A percentile compares a stretch with the other conserved stretches of the same genome.
Evolutionary conservation across 2,888 invertebrate genomes (phyloP).

Genomic region (Ditylenchus weischeri): DNA sequence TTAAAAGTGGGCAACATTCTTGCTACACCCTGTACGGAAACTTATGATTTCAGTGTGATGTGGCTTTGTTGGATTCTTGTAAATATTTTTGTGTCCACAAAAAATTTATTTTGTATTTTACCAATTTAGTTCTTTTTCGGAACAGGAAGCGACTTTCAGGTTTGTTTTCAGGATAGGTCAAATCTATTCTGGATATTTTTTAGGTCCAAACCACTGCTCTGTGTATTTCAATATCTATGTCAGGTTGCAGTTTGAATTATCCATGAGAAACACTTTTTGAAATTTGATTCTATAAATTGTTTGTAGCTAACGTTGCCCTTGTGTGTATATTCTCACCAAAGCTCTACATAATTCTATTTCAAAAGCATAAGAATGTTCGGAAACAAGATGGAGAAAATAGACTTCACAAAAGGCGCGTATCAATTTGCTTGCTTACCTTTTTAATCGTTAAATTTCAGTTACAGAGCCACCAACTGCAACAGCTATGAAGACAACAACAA

Average conservation of each 20-base stretch:
- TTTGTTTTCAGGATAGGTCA: slow-evolving; percentile 57
- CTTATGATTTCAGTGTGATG: slow-evolving; percentile 65
- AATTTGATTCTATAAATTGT: too few relatives aligned
- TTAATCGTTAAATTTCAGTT: slow-evolving; percentile 17
- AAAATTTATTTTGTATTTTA: too few relatives aligned
- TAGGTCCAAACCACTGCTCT: slow-evolving; percentile 72
- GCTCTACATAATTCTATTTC: slow-evolving; percentile 72
- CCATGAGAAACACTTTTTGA: too few relatives aligned
- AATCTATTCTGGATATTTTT: slow-evolving; percentile 6
- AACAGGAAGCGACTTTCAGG: slow-evolving; percentile 75
- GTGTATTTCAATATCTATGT: slow-evolving; percentile 71
- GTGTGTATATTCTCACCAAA: slow-evolving; percentile 73
- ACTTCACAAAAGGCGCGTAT: slow-evolving; percentile 44
- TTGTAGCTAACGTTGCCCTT: slow-evolving; percentile 68
- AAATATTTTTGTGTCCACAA: too few relatives aligned
- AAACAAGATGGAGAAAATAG: slow-evolving; percentile 54
- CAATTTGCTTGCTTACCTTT: not conserved
- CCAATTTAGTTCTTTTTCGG: slow-evolving; percentile 72
- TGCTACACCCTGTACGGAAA: too few relatives aligned
- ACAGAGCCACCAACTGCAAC: slow-evolving; percentile 28
- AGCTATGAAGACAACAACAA: slow-evolving; percentile 17
- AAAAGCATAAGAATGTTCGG: slow-evolving; percentile 73
- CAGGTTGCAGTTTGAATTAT: slow-evolving; percentile 44
- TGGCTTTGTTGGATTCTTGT: slow-evolving; percentile 72
- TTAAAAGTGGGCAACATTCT: too few relatives aligned